Conservation (phyloP, 2,113 vertebrate genomes). For the Antennarius striatus region DNA sequence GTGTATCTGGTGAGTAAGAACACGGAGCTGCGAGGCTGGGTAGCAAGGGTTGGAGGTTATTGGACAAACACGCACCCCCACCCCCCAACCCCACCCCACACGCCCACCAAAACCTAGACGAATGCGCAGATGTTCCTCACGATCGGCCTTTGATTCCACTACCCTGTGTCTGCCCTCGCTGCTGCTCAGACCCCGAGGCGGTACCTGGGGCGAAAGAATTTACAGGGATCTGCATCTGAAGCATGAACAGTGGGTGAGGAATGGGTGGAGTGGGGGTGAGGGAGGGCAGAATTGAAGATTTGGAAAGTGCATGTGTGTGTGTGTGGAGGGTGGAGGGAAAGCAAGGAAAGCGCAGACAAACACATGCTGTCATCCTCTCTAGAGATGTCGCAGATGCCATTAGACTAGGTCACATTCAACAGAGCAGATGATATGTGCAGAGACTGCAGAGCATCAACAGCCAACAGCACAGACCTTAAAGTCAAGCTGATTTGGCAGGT, state of each 20-base stretch:
- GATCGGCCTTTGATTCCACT: constrained; percentile 54
- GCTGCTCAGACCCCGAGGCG: constrained; percentile 59
- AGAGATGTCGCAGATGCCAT: constrained; percentile 56
- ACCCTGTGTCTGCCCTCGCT: constrained; percentile 33
- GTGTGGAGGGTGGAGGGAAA: neutral
- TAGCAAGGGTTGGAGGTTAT: constrained; percentile 6
- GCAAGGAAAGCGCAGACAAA: constrained; percentile 38
- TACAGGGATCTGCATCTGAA: constrained; percentile 52
- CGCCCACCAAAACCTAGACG: constrained; percentile 14
- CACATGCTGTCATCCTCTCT: constrained; percentile 49
- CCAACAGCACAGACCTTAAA: constrained; percentile 22
- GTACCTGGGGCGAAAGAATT: constrained; percentile 60
- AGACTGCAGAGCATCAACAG: constrained; percentile 32
- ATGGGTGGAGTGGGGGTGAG: neutral
- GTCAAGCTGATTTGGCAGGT: constrained; percentile 29
- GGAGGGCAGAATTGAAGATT: constrained; percentile 35
- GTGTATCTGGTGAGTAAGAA: constrained; percentile 26
- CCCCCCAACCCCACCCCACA: neutral
- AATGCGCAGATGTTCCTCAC: constrained; percentile 50
- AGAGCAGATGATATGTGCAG: constrained; percentile 35
- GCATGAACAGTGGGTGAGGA: constrained; percentile 6
- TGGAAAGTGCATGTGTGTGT: constrained; percentile 26
- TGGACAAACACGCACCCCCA: constrained; percentile 1
- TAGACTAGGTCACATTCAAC: constrained; percentile 35
- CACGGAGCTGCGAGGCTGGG: constrained; percentile 5